Evolutionary conservation across 2,888 invertebrate species (phyloP), one percentile per base, ranked within the genome.

Genomic region (Ophraella communa): DNA sequence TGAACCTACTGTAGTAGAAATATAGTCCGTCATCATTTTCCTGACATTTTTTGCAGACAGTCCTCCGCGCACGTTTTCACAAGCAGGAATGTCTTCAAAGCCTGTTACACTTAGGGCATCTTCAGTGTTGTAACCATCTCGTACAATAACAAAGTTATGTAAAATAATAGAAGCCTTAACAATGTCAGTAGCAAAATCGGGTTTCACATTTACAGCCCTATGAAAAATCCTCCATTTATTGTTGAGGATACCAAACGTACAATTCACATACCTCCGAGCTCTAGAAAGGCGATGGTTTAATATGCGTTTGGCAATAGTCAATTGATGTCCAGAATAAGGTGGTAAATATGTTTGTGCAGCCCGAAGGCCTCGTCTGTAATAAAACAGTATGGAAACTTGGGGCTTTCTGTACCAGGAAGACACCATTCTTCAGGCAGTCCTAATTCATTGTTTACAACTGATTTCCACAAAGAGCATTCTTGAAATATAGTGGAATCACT

Each of bases 151-250:
- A 57, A 53, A 68, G 33, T 66, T 64, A 52, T 66, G 65, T 20
- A 68, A 44, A 35, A 73, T 67, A 52, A 65, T 55, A 55, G 70
- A 72, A 51, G 71, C 71, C 61, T 74, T 73, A 10, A 73, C 66
- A 55, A 73, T 72, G 49, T 61, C 57, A 10, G 61, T 59, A 35
- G 71, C 70, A 65, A 71, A 71, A 45, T 71, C 56, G 33, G 21
- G 56, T 11, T 24, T 65, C 62, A 47, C 57, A 65, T 35, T 24
- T n/a, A 68, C 24, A 21, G 67, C 56, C 30, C 73, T 51, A 59
- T 75, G 73, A 45, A 75, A 73, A 45, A 77, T 73, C 21, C 74
- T 54, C 73, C 73, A 74, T 62, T 76, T 76, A 49, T 66, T 75
- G 24, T 64, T 53, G 7, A 69, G 30, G 45, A 66, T 69, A 11